Conservation (phyloP, 2,888 invertebrate species). For the Oegoconia quadripuncta region DNA sequence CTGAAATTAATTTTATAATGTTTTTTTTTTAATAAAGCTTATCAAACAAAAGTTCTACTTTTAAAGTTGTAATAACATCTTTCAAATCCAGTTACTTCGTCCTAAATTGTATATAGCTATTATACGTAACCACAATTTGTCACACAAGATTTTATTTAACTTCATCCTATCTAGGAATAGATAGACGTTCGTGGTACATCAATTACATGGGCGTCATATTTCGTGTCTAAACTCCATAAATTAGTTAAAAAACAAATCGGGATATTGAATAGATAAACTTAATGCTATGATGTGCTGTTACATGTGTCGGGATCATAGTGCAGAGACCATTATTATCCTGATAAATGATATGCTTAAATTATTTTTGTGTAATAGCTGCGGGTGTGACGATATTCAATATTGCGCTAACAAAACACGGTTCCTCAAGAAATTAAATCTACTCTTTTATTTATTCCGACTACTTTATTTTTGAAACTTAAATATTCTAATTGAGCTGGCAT, state of each 20-base stretch:
- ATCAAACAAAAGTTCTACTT: too few relatives aligned
- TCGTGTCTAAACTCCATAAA: constrained; percentile 66
- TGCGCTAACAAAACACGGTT: too few relatives aligned
- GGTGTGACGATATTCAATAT: constrained; percentile 32
- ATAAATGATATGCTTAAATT: constrained; percentile 50
- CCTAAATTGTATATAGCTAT: too few relatives aligned
- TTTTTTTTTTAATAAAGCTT: too few relatives aligned
- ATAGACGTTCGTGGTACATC: not conserved
- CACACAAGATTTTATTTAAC: too few relatives aligned
- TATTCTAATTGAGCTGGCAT: too few relatives aligned
- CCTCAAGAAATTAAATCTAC: not conserved
- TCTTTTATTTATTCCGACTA: not conserved
- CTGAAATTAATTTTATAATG: too few relatives aligned
- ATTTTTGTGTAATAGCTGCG: constrained; percentile 37
- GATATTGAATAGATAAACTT: constrained; percentile 59
- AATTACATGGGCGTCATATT: constrained; percentile 50
- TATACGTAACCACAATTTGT: too few relatives aligned
- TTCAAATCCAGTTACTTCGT: too few relatives aligned
- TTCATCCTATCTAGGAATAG: constrained; percentile 3
- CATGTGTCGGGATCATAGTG: constrained; percentile 31
- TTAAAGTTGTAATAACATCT: too few relatives aligned
- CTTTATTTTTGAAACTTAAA: too few relatives aligned
- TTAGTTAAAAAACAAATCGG: constrained; percentile 76
- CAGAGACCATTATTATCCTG: constrained; percentile 46
- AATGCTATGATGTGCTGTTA: constrained; percentile 59